Percentiles rank a stretch among this genome's conserved stretches.
Evolutionary conservation across 2,113 vertebrate species (phyloP).

Genomic region (Rhegmatorhina hoffmannsi): DNA sequence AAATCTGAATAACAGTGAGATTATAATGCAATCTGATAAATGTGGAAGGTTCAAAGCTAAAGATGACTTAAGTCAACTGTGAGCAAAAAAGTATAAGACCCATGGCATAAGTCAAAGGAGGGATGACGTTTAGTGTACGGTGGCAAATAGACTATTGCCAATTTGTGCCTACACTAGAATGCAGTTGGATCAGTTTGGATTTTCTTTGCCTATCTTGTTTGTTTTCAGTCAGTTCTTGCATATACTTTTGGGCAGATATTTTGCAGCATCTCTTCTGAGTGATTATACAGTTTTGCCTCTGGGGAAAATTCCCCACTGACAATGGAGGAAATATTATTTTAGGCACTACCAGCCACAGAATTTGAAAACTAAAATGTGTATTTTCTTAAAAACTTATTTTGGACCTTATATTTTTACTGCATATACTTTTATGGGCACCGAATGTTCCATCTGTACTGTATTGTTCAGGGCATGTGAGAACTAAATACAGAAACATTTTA

Average conservation of each 20-base stretch:
- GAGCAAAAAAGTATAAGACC: background rate
- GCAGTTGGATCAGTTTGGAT: background rate
- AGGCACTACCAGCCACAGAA: background rate
- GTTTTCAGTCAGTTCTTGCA: background rate
- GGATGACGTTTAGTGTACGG: background rate
- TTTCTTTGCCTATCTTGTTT: background rate
- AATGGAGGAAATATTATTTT: background rate
- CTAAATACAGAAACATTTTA: background rate
- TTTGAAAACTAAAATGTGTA: background rate
- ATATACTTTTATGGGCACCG: background rate
- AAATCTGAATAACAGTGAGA: constrained; percentile 16
- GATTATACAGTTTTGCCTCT: background rate
- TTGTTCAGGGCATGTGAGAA: background rate
- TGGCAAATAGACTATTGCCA: background rate
- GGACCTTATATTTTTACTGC: background rate
- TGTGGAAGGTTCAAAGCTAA: constrained; percentile 26
- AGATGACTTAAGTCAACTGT: background rate
- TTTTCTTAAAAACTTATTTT: background rate
- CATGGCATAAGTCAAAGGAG: background rate
- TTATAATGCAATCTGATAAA: constrained; percentile 37
- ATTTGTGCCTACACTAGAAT: background rate
- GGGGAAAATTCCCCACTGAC: background rate
- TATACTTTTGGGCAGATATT: background rate
- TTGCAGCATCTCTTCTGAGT: background rate
- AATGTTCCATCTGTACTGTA: background rate